Base-by-base conservation (phyloP, 53 echinoderm and acorn worm species). In the Zoroaster sp. region DNA sequence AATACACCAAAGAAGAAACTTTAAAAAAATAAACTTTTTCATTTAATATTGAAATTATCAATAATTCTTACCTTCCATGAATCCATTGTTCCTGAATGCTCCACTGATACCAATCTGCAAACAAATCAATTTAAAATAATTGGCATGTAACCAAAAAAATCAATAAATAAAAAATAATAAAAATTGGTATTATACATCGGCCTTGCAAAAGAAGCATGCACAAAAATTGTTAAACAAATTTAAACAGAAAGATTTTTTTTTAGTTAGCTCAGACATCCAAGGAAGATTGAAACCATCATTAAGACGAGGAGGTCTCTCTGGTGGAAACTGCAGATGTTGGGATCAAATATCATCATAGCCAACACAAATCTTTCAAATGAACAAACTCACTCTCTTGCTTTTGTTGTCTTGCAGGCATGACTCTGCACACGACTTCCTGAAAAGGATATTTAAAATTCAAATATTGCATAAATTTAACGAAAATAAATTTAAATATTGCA, bases 311-410 rank as follows among this genome's bases (percentile, higher is more conserved):
- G 66, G 54, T 41, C 81, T 81, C 81, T 81, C 10, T 41, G 81
- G 81, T 81, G 81, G 81, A 81, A 81, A 81, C 81, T 81, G 67
- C 81, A 54, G 67, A 66, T 81, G 59, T 79, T 79, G 52, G 81
- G 67, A 44, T 41, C 11, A 81, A 66, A 66, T 68, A 33, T 81
- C 81, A 81, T 68, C 81, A 81, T 31, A 0, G 81, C 81, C 41
- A 66, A 78, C 7, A 35, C 6, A n/a, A 37, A 4, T 1, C 8
- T 37, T 37, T 4, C 9, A 5, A 31, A 18, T 32, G 21, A 37
- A 9, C 20, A 8, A 18, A 35, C 32, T 33, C 2, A 80, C n/a
- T 35, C 40, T 36, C 9, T 10, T 38, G 17, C 10, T 4, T 14
- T 28, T 25, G 7, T 10, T 59, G 1, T 59, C 63, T 28, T 11